Evolutionary conservation across 2,113 vertebrate species (phyloP).

Genomic region (Channa maculata): DNA sequence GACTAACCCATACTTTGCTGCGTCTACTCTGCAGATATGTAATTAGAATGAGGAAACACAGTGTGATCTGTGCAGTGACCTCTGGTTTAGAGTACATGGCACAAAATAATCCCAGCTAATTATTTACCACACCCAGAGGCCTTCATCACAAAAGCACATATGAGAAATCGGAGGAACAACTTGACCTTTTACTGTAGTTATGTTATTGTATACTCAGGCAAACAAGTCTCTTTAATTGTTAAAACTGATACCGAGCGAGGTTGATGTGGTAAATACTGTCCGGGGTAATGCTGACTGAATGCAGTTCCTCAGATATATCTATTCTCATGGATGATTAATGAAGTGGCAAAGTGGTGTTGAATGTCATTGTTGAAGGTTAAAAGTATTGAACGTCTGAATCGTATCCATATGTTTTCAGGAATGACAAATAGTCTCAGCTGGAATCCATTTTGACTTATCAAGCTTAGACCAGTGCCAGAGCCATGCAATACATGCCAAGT

Average conservation of each 20-base stretch:
- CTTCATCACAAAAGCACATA: slow-evolving; percentile 26
- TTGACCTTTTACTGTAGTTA: slow-evolving; percentile 47
- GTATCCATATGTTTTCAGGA: slow-evolving; percentile 84
- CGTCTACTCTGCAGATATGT: slow-evolving; percentile 45
- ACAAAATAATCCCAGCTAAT: slow-evolving; percentile 47
- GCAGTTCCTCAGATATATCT: slow-evolving; percentile 74
- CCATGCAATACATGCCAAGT: slow-evolving; percentile 74
- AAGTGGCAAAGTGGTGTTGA: slow-evolving; percentile 79
- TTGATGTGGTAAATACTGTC: slow-evolving; percentile 64
- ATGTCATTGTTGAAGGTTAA: slow-evolving; percentile 84
- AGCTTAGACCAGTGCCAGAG: slow-evolving; percentile 78
- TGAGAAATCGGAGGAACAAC: slow-evolving; percentile 1
- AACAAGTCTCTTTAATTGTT: slow-evolving; percentile 57
- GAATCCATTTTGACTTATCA: slow-evolving; percentile 83
- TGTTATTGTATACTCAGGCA: slow-evolving; percentile 37
- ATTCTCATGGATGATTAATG: slow-evolving; percentile 83
- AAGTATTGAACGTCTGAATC: slow-evolving; percentile 79
- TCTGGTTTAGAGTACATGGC: slow-evolving; percentile 40
- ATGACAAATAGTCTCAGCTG: slow-evolving; percentile 83
- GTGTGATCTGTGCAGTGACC: slow-evolving; percentile 52
- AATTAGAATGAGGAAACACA: slow-evolving; percentile 52
- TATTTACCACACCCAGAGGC: slow-evolving; percentile 45
- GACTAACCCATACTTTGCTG: slow-evolving; percentile 49
- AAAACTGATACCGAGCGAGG: slow-evolving; percentile 67
- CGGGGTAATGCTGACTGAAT: slow-evolving; percentile 67